These are phyloP conservation scores for Plectropomus leopardus DNA, from an alignment of 2,113 vertebrate species.

Conservation along the genomic window DNA sequence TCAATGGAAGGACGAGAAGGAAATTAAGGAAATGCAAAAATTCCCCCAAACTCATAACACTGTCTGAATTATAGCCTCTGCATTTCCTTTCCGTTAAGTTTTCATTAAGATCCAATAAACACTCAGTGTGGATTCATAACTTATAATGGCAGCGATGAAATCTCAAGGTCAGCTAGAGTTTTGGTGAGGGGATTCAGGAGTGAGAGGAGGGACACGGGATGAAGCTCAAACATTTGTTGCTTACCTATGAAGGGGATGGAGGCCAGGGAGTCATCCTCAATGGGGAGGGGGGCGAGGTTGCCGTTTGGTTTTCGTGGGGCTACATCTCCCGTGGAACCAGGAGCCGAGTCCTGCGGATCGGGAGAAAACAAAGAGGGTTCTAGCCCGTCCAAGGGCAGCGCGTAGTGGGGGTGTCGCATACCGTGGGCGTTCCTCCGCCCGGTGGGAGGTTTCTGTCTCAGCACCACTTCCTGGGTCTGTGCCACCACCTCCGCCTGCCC, in stretches of 20 bases:
- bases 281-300: slow-evolving; percentile 86
- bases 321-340: slow-evolving; percentile 59
- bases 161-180: slow-evolving; percentile 30
- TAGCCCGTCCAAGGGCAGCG: slow-evolving; percentile 86
- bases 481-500: slow-evolving; percentile 70
- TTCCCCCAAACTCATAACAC: slow-evolving; percentile 36
- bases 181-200: slow-evolving; percentile 9
- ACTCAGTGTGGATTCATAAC: neutral
- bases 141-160: neutral
- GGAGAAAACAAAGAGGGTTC: slow-evolving; percentile 82
- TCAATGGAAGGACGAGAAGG: slow-evolving; percentile 50
- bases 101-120: slow-evolving; percentile 40
- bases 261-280: slow-evolving; percentile 93
- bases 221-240: slow-evolving; percentile 41
- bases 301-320: slow-evolving; percentile 74
- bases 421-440: slow-evolving; percentile 89
- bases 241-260: slow-evolving; percentile 98
- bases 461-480: slow-evolving; percentile 89
- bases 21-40: slow-evolving; percentile 61
- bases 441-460: slow-evolving; percentile 93
- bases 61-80: slow-evolving; percentile 43
- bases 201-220: neutral
- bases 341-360: slow-evolving; percentile 70
- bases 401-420: slow-evolving; percentile 89
- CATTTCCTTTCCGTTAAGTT: slow-evolving; percentile 41